phyloP scores from a whole-genome alignment of 2,888 invertebrate genomes.

The Augiades crinisus region DNA sequence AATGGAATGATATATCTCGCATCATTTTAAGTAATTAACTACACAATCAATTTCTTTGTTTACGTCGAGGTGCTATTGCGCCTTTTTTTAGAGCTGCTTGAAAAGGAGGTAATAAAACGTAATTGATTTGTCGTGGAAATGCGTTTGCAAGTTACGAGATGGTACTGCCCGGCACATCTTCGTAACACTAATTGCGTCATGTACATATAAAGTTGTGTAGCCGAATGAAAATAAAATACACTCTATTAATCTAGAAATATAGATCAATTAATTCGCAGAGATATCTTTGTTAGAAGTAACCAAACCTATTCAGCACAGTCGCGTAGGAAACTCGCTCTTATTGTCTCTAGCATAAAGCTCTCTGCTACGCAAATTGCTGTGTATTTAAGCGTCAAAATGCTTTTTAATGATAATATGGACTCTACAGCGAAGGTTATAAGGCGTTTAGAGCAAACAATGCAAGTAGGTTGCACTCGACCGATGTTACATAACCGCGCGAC shows the following conservation, averaged over 20 bases:
- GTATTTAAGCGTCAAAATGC: neutral
- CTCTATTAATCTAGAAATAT: neutral
- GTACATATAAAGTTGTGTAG: neutral
- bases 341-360: neutral
- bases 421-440: conserved; percentile 19
- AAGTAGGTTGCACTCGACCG: conserved; percentile 25
- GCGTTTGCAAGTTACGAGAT: conserved; percentile 27
- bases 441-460: conserved; percentile 20
- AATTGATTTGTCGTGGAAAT: conserved; percentile 5
- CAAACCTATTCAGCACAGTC: neutral
- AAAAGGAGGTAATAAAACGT: neutral
- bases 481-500: conserved; percentile 56
- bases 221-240: too few species aligned
- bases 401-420: conserved; percentile 19
- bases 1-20: conserved; percentile 9
- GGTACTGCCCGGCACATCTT: conserved; percentile 39
- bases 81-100: neutral
- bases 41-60: neutral
- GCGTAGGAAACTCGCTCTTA: neutral
- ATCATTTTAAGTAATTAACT: conserved; percentile 8
- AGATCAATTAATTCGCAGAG: neutral
- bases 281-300: neutral
- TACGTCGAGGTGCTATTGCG: neutral
- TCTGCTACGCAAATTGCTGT: neutral
- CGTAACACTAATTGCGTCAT: conserved; percentile 33